Percentiles rank a stretch among this genome's conserved stretches.
Conservation (phyloP, 2,888 invertebrate genomes). For the Tetranychus piercei region DNA sequence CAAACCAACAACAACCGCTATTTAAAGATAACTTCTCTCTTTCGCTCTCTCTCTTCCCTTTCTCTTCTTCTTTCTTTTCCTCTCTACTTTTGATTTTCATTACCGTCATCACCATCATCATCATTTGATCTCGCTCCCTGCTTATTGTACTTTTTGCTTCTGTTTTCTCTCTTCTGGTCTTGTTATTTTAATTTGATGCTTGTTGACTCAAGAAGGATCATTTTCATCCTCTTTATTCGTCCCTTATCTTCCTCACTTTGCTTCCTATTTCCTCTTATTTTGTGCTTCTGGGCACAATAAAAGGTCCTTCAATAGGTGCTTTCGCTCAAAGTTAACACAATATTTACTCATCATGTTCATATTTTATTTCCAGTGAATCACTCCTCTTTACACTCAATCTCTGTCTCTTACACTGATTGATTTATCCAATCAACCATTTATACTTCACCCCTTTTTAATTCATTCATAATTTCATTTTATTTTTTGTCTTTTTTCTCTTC, state of each 20-base stretch:
- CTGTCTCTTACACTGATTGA: background rate
- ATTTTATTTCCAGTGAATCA: background rate
- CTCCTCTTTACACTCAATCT: background rate
- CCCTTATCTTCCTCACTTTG: background rate
- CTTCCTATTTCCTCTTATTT: background rate
- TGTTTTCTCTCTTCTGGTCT: background rate
- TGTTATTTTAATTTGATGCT: background rate
- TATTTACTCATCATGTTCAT: background rate
- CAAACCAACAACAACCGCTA: background rate
- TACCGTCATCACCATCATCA: background rate
- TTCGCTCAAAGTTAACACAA: background rate
- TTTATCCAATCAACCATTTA: background rate
- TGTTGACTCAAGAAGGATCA: background rate
- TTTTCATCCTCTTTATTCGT: background rate
- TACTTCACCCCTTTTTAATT: background rate
- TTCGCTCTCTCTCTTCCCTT: background rate
- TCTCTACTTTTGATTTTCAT: background rate
- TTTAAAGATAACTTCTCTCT: background rate
- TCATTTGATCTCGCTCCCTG: slow-evolving; percentile 6
- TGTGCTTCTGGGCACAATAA: background rate
- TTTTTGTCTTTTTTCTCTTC: background rate
- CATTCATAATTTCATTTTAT: background rate
- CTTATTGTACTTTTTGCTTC: background rate
- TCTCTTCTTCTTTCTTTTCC: too few relatives aligned
- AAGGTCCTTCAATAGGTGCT: background rate